Evolutionary conservation across 1,140 invertebrate species (phyloP), one percentile per base, ranked within the genome.

Genomic region (Charaxes varanes): DNA sequence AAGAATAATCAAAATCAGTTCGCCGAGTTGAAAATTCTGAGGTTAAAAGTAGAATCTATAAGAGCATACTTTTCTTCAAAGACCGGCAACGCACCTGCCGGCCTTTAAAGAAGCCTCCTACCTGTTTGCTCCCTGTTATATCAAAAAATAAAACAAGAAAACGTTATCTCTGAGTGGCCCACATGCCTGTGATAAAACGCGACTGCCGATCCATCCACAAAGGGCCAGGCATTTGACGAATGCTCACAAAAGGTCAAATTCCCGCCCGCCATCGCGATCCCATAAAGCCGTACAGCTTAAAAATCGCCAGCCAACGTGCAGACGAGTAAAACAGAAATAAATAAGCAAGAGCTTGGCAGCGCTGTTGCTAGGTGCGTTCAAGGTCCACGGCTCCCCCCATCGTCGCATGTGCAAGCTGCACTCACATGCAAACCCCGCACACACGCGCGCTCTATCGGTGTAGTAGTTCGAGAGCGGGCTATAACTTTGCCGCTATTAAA

Each of bases 251-350:
- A 47, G 44, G 44, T 41, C 34, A 41, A 24, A 53, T 55, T 41
- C 17, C 53, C 24, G 31, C 41, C 48, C 43, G 49, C 50, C 54
- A 55, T 57, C 48, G 57, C 28, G 51, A 52, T 51, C 62, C 60
- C 62, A 70, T 66, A 69, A 65, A 66, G 59, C 48, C n/a, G 55
- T 58, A 62, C 54, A 38, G 50, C 57, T 67, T 62, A 36, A 55
- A 66, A 57, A 58, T 57, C 60, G 56, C 56, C 59, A 58, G 56
- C 47, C 52, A 65, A 55, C 58, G 47, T 49, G 50, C 51, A 69
- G 62, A 68, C 63, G 64, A 59, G 58, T 62, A 49, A 59, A 66
- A 70, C 66, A 64, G 60, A 71, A 76, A 72, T 76, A 74, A 69
- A 64, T 65, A 61, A 67, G 49, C 44, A 59, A 62, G 43, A 40